Evolutionary conservation across 2,797 vertebrate species (phyloP).

Genomic region (Pyrocephalus nanus): DNA sequence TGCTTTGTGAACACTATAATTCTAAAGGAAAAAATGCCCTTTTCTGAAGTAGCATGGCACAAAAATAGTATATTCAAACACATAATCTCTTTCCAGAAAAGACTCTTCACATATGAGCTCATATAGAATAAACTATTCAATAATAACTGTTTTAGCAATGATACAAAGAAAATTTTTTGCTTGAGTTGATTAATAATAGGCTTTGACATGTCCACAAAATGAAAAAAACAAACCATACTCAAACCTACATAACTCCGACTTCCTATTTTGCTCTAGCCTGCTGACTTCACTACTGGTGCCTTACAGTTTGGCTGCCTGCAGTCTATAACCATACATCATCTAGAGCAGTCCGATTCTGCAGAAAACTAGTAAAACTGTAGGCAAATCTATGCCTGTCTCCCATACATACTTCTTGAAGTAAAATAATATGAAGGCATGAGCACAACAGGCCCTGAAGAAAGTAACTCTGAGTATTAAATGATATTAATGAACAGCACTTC

Average conservation of each 20-base stretch:
- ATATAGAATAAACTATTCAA: background rate
- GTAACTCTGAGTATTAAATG: background rate
- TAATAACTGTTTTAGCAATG: background rate
- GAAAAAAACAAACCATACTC: background rate
- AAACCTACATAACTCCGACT: background rate
- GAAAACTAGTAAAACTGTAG: background rate
- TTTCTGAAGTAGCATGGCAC: background rate
- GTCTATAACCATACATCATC: background rate
- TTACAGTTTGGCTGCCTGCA: background rate
- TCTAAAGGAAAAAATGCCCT: background rate
- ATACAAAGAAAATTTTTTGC: background rate
- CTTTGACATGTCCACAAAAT: background rate
- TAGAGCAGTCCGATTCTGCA: background rate
- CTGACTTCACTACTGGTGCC: background rate
- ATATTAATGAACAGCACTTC: background rate
- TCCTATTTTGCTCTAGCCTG: background rate
- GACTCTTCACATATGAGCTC: rapidly evolving
- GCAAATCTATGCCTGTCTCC: background rate
- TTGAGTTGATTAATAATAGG: background rate
- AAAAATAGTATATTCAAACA: background rate
- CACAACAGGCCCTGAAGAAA: background rate
- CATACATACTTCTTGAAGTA: background rate
- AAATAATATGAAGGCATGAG: background rate
- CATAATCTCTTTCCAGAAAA: background rate
- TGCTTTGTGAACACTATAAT: background rate